Percentiles rank a stretch among this genome's conserved stretches.
These are phyloP conservation scores for Lamellibrachia luymesi DNA, from an alignment of 1,140 invertebrate species.

Conservation along the genomic window DNA sequence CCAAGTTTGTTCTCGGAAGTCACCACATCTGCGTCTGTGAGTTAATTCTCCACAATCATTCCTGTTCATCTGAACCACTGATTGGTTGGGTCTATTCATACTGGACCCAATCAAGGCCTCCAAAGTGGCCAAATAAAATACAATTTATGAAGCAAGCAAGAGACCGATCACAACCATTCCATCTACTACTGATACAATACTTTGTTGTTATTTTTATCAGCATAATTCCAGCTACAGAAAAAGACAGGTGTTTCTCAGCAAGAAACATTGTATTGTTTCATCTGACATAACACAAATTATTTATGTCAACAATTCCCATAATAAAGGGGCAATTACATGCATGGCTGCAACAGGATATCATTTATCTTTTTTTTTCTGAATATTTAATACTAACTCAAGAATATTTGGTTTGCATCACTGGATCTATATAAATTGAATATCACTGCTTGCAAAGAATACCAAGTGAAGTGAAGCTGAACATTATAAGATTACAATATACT, in stretches of 20 bases:
- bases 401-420: neutral
- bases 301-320: neutral
- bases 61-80: no score
- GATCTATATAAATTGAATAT: neutral
- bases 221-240: neutral
- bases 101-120: no score
- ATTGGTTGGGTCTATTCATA: no score
- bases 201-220: neutral
- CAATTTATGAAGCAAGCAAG: no score
- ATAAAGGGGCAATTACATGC: neutral
- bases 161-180: no score
- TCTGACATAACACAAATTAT: neutral
- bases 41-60: no score
- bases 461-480: neutral
- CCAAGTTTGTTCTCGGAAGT: no score
- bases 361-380: neutral
- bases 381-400: neutral
- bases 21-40: no score
- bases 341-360: neutral
- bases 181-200: no score
- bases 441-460: neutral
- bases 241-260: neutral
- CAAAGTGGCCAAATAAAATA: no score
- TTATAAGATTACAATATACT: neutral
- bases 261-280: neutral